Evolutionary conservation across 2,113 vertebrate genomes (phyloP).

Genomic region (Urocitellus parryii): DNA sequence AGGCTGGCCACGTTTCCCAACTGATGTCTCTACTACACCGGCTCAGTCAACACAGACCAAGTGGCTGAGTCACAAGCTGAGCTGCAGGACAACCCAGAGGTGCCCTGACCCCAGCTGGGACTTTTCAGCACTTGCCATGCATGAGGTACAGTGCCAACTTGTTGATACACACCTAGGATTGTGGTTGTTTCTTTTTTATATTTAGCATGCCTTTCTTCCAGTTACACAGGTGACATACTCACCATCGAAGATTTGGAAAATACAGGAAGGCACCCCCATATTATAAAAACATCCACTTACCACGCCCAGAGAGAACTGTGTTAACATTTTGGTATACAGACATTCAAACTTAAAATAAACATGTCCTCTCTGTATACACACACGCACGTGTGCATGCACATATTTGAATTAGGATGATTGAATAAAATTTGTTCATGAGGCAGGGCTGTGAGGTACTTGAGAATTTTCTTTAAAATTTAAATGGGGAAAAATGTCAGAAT

Average conservation of each 20-base stretch:
- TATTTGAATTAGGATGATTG: neutral
- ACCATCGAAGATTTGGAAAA: conserved; percentile 47
- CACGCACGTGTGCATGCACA: neutral
- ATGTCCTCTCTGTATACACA: neutral
- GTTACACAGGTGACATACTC: neutral
- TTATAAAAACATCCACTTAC: neutral
- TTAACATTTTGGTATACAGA: conserved; percentile 28
- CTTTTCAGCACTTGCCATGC: neutral
- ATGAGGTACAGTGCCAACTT: neutral
- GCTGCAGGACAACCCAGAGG: neutral
- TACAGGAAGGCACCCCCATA: neutral
- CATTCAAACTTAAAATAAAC: conserved; percentile 32
- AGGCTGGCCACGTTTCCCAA: neutral
- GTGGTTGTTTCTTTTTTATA: conserved; percentile 30
- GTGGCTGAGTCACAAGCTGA: conserved; percentile 62
- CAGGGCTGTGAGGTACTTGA: conserved; percentile 36
- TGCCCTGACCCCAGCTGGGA: neutral
- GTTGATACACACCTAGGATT: conserved; percentile 43
- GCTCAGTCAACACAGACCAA: neutral
- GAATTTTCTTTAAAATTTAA: conserved; percentile 18
- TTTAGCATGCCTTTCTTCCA: neutral
- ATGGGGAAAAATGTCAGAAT: neutral
- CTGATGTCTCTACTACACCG: neutral
- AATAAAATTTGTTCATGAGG: neutral
- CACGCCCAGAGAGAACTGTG: neutral